These are phyloP conservation scores for Crocallis elinguaria DNA, from an alignment of 2,888 invertebrate genomes.

Conservation along the genomic window DNA sequence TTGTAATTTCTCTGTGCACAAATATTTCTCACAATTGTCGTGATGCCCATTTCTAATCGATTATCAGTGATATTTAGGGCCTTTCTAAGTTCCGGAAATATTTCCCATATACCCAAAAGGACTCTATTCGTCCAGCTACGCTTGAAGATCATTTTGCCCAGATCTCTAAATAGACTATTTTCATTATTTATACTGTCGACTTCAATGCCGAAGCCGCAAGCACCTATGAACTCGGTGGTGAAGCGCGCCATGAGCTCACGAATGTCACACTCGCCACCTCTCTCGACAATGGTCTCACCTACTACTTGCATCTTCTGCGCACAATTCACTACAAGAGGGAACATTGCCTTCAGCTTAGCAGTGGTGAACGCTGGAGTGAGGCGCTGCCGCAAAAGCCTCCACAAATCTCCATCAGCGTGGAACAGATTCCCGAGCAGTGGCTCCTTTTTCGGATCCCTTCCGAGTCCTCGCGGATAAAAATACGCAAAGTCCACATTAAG, in stretches of 20 bases:
- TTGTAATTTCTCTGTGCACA: slow-evolving; percentile 57
- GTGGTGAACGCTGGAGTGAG: slow-evolving; percentile 70
- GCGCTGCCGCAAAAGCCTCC: slow-evolving; percentile 66
- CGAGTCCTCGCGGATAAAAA: slow-evolving; percentile 59
- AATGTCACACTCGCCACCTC: slow-evolving; percentile 52
- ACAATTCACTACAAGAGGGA: slow-evolving; percentile 64
- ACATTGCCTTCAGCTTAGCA: slow-evolving; percentile 68
- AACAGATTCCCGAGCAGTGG: slow-evolving; percentile 59
- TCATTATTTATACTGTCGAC: slow-evolving; percentile 59
- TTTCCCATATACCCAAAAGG: slow-evolving; percentile 46
- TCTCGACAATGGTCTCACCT: slow-evolving; percentile 47
- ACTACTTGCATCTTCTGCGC: slow-evolving; percentile 57
- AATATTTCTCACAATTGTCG: slow-evolving; percentile 49
- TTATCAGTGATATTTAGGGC: slow-evolving; percentile 36
- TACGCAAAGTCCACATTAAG: slow-evolving; percentile 58
- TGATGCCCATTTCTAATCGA: slow-evolving; percentile 38
- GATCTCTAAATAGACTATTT: slow-evolving; percentile 52
- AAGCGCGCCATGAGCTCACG: slow-evolving; percentile 64
- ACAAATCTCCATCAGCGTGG: slow-evolving; percentile 61
- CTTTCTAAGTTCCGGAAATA: slow-evolving; percentile 53
- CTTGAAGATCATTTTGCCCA: slow-evolving; percentile 51
- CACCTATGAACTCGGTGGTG: slow-evolving; percentile 64
- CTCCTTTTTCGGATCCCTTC: slow-evolving; percentile 51
- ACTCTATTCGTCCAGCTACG: slow-evolving; percentile 39
- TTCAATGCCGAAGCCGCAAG: slow-evolving; percentile 64